These are phyloP conservation scores for Florisuga fusca DNA, from an alignment of 2,797 vertebrate genomes.

Conservation along the genomic window DNA sequence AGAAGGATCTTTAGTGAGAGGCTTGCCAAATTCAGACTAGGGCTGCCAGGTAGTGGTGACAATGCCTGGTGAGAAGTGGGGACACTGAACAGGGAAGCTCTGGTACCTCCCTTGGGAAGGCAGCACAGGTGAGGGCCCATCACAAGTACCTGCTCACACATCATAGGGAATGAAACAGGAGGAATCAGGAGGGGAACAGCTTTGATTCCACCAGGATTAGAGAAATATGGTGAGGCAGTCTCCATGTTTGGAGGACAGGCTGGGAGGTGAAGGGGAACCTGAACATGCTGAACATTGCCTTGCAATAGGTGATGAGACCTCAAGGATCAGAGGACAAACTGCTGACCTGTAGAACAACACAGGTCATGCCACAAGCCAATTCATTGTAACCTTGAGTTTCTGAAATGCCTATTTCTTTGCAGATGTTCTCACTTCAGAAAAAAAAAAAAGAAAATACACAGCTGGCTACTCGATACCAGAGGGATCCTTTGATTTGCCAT, in stretches of 20 bases:
- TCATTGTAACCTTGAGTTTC: not conserved
- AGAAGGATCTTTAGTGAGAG: not conserved
- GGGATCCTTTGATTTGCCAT: not conserved
- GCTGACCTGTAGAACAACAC: not conserved
- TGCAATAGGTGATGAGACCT: not conserved
- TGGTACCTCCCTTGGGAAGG: not conserved
- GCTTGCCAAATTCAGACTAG: not conserved
- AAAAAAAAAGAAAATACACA: not conserved
- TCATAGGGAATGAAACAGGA: fast-evolving
- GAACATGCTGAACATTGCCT: not conserved
- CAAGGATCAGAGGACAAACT: not conserved
- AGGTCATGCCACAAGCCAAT: not conserved
- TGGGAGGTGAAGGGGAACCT: not conserved
- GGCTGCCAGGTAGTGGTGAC: not conserved
- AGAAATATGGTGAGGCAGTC: not conserved
- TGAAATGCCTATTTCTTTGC: not conserved
- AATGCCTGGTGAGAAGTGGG: not conserved
- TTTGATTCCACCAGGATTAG: not conserved
- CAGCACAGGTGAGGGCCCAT: too few species aligned
- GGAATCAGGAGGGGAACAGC: not conserved
- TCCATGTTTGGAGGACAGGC: not conserved
- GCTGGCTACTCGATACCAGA: not conserved
- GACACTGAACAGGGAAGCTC: not conserved
- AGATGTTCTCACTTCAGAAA: not conserved
- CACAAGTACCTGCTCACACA: too few species aligned